Evolutionary conservation across 2,888 invertebrate genomes (phyloP).

Genomic region (Gonocerus acuteangulatus): DNA sequence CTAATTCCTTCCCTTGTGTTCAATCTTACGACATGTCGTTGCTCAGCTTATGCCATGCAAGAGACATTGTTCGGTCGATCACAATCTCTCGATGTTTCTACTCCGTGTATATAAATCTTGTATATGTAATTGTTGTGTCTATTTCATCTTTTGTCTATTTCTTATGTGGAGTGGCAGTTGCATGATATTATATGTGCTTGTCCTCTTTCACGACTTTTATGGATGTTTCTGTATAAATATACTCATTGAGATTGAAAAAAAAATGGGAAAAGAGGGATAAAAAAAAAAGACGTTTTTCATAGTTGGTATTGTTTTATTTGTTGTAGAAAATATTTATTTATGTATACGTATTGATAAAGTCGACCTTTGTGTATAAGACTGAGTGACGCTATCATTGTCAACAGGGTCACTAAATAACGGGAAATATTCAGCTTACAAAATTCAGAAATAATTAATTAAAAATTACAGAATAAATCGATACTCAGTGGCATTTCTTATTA

Average conservation of each 20-base stretch:
- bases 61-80: neutral
- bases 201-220: neutral
- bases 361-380: constrained; percentile 27
- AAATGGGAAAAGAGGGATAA: neutral
- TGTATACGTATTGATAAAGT: constrained; percentile 13
- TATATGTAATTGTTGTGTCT: neutral
- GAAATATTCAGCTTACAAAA: constrained; percentile 5
- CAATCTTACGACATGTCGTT: neutral
- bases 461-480: too few relatives aligned
- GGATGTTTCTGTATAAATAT: constrained; percentile 6
- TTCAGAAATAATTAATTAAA: neutral
- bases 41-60: neutral
- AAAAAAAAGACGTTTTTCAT: neutral
- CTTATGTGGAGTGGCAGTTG: neutral
- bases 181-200: neutral
- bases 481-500: too few relatives aligned
- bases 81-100: neutral
- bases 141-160: neutral
- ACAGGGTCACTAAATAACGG: constrained; percentile 20
- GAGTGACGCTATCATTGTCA: constrained; percentile 25
- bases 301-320: constrained; percentile 5
- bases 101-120: neutral
- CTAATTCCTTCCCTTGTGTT: neutral
- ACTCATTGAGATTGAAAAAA: neutral
- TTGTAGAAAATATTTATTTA: constrained; percentile 23